Evolutionary conservation across 35 echinoderm and acorn worm species (phyloP), one percentile per base, ranked within the genome.

Genomic region (Ophiothrix spiculata): DNA sequence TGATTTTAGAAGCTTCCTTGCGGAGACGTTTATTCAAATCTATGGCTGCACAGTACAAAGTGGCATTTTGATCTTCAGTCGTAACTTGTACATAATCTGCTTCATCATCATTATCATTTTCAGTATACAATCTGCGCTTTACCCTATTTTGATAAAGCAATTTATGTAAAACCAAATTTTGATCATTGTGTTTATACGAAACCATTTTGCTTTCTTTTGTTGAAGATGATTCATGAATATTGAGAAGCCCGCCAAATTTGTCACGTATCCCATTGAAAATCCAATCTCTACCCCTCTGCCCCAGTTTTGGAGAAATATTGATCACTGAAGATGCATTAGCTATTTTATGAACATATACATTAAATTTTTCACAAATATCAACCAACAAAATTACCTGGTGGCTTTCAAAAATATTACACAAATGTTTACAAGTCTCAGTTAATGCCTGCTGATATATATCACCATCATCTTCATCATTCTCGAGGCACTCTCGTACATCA

Each of bases 1-100:
- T 83, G 35, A 83, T 32, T 34, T 25, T 34, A 31, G 29, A 60
- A 12, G 81, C 81, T 56, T 83, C 31, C 36, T 83, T 31, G 32
- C 56, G 56, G 34, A 83, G 36, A 34, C 56, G 56, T 63, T 83
- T 31, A 83, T 83, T 83, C 3, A 83, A 45, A 69, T 69, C 60
- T 25, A 69, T 1, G 25, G 60, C 17, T 69, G 60, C 60, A 69
- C 60, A 69, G 23, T 69, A 69, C 23, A 69, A 4, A n/a, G 60
- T 69, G 17, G 60, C 35, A 63, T 54, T 37, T 83, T 56, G 15
- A 32, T 83, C 32, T 4, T 35, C 37, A n/a, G 56, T 60, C 34
- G 33, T 8, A 83, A 13, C 33, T 33, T 45, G 40, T 31, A 4
- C 28, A 21, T 31, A 35, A 1, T 56, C 81, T 33, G 45, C n/a